Evolutionary conservation across 2,888 invertebrate genomes (phyloP).

Genomic region (Quadriops clusia): DNA sequence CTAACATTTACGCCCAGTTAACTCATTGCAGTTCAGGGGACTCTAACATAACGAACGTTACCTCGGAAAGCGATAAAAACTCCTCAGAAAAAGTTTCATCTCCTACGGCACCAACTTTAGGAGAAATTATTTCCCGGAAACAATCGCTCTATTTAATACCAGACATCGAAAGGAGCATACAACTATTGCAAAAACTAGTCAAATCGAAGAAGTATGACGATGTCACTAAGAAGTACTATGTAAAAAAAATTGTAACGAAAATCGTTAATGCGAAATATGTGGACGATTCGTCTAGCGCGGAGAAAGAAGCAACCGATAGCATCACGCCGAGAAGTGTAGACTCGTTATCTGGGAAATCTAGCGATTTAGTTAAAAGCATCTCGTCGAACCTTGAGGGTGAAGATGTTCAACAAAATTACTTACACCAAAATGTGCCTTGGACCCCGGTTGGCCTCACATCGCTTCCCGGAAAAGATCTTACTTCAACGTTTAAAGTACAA

Average conservation of each 20-base stretch:
- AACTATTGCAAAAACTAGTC: slow-evolving; percentile 46
- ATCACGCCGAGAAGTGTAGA: too few relatives aligned
- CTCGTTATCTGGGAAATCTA: slow-evolving; percentile 5
- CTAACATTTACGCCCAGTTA: too few relatives aligned
- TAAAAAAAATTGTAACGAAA: slow-evolving; percentile 52
- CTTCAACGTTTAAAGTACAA: too few relatives aligned
- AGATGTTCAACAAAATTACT: background rate
- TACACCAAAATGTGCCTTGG: slow-evolving; percentile 34
- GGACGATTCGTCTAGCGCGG: slow-evolving; percentile 12
- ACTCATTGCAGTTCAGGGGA: too few relatives aligned
- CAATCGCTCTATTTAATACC: slow-evolving; percentile 34
- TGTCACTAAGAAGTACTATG: slow-evolving; percentile 47
- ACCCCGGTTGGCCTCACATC: slow-evolving; percentile 10
- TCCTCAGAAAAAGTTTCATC: too few relatives aligned
- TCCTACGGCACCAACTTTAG: slow-evolving; percentile 16
- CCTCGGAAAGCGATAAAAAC: slow-evolving; percentile 9
- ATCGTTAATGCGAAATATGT: slow-evolving; percentile 45
- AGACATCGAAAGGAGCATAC: slow-evolving; percentile 51
- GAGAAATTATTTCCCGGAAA: slow-evolving; percentile 18
- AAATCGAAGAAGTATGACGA: slow-evolving; percentile 47
- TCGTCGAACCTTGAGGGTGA: background rate
- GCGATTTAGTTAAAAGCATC: slow-evolving; percentile 1
- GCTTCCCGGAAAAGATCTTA: too few relatives aligned
- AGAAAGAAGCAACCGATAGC: too few relatives aligned
- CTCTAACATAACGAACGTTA: slow-evolving; percentile 6